Evolutionary conservation across 2,797 vertebrate species (phyloP).

Genomic region (Anguilla pacifica): DNA sequence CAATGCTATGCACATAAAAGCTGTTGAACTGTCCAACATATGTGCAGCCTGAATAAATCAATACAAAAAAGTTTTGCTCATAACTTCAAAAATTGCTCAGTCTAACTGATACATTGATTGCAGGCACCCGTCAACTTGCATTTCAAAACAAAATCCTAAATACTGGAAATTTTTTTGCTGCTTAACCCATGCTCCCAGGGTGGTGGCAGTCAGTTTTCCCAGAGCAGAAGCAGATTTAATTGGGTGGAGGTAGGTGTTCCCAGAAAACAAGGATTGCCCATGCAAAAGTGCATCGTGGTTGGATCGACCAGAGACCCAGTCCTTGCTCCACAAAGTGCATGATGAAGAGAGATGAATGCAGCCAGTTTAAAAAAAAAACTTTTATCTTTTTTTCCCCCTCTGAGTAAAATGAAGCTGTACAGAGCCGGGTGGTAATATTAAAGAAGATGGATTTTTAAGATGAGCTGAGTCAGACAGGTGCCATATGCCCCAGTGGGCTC

Average conservation of each 20-base stretch:
- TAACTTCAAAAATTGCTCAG: no score
- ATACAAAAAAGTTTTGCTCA: neutral
- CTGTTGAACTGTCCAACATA: neutral
- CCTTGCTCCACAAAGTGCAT: neutral
- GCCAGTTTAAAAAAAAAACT: neutral
- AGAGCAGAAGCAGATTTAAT: neutral
- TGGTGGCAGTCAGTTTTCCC: neutral
- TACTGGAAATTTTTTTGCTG: no score
- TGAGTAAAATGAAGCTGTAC: constrained; percentile 19
- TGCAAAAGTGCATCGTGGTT: neutral
- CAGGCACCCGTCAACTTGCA: no score
- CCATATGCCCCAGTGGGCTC: constrained; percentile 9
- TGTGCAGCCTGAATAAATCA: neutral
- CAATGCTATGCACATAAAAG: neutral
- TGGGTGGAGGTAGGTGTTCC: neutral
- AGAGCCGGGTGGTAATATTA: constrained; percentile 3
- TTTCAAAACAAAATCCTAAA: no score
- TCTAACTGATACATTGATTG: no score
- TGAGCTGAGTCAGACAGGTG: neutral
- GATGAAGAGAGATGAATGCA: constrained; percentile 5
- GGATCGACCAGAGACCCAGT: neutral
- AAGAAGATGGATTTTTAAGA: constrained; percentile 21
- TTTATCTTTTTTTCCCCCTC: neutral
- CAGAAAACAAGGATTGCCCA: neutral
- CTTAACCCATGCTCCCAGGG: no score